These are phyloP conservation scores for Matsumyia berberina DNA, from an alignment of 2,888 invertebrate genomes.

Conservation along the genomic window DNA sequence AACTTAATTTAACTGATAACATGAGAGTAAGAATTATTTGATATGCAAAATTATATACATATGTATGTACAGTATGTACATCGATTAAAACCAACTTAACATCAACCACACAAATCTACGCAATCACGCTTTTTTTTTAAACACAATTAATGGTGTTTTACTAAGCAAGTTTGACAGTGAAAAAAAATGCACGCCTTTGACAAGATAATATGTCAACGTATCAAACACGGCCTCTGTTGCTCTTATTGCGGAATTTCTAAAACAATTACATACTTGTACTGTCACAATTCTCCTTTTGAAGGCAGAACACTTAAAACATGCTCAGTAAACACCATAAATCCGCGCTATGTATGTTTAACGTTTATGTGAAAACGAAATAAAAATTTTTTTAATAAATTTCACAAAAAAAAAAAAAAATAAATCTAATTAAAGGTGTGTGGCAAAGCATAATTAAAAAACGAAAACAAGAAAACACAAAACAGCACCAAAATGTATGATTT, in stretches of 20 bases:
- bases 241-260: too few species aligned
- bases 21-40: background rate
- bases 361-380: slow-evolving; percentile 31
- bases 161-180: too few species aligned
- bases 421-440: slow-evolving; percentile 4
- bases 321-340: slow-evolving; percentile 14
- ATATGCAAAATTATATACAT: slow-evolving; percentile 4
- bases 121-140: slow-evolving; percentile 8
- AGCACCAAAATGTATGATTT: slow-evolving; percentile 51
- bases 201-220: too few species aligned
- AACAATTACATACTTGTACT: too few species aligned
- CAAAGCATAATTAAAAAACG: slow-evolving; percentile 1
- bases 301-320: slow-evolving; percentile 59
- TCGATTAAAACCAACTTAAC: slow-evolving; percentile 25
- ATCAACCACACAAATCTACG: slow-evolving; percentile 26
- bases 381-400: slow-evolving; percentile 19
- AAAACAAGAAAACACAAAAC: slow-evolving; percentile 18
- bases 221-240: too few species aligned
- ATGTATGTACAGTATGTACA: background rate
- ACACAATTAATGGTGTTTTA: slow-evolving; percentile 3
- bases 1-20: background rate
- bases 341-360: slow-evolving; percentile 15
- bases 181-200: too few species aligned
- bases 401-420: slow-evolving; percentile 28
- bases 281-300: too few species aligned